Conservation (phyloP, 2,888 invertebrate genomes). For the Antitype chi region DNA sequence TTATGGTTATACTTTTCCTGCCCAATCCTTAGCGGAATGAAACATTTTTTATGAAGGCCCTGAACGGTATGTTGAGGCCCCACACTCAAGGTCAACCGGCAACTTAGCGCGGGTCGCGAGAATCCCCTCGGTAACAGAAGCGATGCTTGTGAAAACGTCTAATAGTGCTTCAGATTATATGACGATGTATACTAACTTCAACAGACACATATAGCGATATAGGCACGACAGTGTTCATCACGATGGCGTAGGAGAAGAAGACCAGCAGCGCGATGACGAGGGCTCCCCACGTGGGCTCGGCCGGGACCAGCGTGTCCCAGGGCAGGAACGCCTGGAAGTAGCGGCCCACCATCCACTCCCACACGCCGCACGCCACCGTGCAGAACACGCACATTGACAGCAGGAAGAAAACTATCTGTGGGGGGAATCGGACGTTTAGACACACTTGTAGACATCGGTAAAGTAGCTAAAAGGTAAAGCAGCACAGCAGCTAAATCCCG, state of each 20-base stretch:
- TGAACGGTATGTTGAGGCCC: neutral
- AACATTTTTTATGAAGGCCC: neutral
- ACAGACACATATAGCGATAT: slow-evolving; percentile 99
- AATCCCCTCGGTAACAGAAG: neutral
- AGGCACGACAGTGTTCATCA: slow-evolving; percentile 99
- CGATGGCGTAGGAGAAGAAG: slow-evolving; percentile 99
- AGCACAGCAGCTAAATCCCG: neutral
- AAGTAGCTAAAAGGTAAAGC: neutral
- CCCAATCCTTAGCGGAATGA: neutral
- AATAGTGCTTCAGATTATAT: neutral
- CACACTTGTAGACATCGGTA: neutral
- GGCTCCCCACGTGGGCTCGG: slow-evolving; percentile 95
- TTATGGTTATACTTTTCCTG: neutral
- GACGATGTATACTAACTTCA: slow-evolving; percentile 91
- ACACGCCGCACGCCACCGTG: slow-evolving; percentile 99
- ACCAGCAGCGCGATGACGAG: slow-evolving; percentile 98
- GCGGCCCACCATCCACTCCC: slow-evolving; percentile 98
- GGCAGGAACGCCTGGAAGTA: slow-evolving; percentile 97
- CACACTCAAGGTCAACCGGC: neutral
- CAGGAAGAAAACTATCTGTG: slow-evolving; percentile 99
- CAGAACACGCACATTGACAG: slow-evolving; percentile 99
- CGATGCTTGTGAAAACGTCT: neutral
- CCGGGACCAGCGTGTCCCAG: slow-evolving; percentile 98
- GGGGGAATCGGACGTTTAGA: neutral
- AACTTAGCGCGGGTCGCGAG: neutral